Evolutionary conservation across 23 tunicate genomes (phyloP).

Genomic region (Halocynthia aurantium): DNA sequence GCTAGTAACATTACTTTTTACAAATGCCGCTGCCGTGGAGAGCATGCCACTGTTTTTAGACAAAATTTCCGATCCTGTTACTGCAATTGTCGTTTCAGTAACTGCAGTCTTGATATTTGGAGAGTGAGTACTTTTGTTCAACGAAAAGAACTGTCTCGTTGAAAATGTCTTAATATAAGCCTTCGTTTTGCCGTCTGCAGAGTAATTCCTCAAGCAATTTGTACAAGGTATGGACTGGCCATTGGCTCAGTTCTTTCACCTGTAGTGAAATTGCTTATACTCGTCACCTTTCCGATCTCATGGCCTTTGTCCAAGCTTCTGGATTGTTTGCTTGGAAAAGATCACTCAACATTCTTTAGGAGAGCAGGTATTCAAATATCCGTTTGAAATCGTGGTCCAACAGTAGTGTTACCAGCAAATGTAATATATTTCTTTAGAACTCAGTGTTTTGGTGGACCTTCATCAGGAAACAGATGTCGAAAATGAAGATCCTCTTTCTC

Average conservation of each 20-base stretch:
- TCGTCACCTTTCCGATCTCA: constrained; percentile 68
- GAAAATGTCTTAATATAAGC: too few relatives aligned
- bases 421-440: constrained; percentile 9
- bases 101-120: constrained; percentile 94
- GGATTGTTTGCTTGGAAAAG: constrained; percentile 81
- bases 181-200: too few relatives aligned
- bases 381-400: too few relatives aligned
- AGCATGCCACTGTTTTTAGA: constrained; percentile 94
- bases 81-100: constrained; percentile 88
- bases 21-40: constrained; percentile 98
- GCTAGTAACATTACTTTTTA: constrained; percentile 65
- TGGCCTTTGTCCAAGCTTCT: constrained; percentile 87
- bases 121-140: constrained; percentile 8
- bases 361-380: constrained; percentile 25
- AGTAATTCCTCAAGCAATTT: constrained; percentile 91
- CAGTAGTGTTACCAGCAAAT: too few relatives aligned
- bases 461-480: constrained; percentile 48
- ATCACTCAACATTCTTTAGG: constrained; percentile 78
- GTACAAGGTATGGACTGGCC: constrained; percentile 92
- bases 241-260: constrained; percentile 84
- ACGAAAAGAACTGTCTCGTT: too few relatives aligned
- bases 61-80: constrained; percentile 79
- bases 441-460: constrained; percentile 68
- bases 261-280: constrained; percentile 62
- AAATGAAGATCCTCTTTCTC: constrained; percentile 87